Conservation (phyloP, 2,888 invertebrate genomes). For the Conomelus anceps region DNA sequence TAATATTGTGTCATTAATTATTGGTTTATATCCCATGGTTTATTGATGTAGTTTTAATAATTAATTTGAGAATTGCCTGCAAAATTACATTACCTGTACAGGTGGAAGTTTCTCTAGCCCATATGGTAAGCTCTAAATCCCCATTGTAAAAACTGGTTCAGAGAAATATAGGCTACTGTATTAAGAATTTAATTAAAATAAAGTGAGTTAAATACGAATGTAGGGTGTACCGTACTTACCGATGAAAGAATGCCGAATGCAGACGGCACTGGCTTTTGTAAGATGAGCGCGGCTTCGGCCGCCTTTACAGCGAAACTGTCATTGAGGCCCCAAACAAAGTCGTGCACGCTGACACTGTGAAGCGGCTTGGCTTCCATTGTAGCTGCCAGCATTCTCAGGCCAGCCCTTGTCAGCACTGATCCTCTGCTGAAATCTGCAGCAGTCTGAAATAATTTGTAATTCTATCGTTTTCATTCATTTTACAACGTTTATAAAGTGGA, state of each 20-base stretch:
- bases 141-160: no score
- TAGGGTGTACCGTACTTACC: not conserved
- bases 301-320: not conserved
- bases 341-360: not conserved
- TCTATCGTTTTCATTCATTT: no score
- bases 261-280: not conserved
- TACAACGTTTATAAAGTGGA: no score
- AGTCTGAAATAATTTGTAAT: not conserved
- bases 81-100: no score
- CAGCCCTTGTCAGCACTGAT: not conserved
- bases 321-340: conserved; percentile 1
- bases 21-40: no score
- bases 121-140: no score
- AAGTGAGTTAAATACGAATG: no score
- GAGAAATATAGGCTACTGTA: not conserved
- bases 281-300: not conserved
- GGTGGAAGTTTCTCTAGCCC: no score
- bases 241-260: not conserved
- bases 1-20: no score
- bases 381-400: not conserved
- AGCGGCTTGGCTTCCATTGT: not conserved
- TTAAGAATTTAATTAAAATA: not conserved
- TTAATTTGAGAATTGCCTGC: no score
- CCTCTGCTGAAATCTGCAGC: not conserved
- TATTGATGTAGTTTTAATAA: no score